Conservation (phyloP, 2,113 vertebrate genomes). For the Lagenorhynchus albirostris region DNA sequence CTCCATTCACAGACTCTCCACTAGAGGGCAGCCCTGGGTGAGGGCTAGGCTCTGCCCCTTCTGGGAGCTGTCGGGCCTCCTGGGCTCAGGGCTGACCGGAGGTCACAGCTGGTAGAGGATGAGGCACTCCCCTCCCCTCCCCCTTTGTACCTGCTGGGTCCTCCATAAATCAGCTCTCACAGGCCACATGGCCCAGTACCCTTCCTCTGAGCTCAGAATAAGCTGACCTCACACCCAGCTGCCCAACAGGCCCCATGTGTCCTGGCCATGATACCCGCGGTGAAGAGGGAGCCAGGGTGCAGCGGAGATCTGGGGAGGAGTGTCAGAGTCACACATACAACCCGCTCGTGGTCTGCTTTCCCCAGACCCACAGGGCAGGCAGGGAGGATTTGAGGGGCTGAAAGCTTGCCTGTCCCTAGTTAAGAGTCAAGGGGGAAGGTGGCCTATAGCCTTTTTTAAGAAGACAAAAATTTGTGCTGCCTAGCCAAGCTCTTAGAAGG, state of each 20-base stretch:
- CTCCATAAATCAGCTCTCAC: not conserved
- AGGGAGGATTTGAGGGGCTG: not conserved
- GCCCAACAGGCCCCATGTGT: not conserved
- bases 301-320: not conserved
- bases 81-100: not conserved
- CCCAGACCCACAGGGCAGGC: too few relatives aligned
- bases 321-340: not conserved
- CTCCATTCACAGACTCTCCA: constrained; percentile 5
- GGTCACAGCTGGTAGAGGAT: too few relatives aligned
- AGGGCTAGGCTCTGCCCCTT: not conserved
- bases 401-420: not conserved
- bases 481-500: not conserved
- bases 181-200: not conserved
- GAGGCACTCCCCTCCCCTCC: too few relatives aligned
- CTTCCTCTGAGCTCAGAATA: not conserved
- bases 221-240: not conserved
- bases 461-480: not conserved
- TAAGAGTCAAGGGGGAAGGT: not conserved
- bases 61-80: not conserved
- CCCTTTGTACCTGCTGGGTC: not conserved
- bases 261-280: rapidly evolving
- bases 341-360: not conserved
- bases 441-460: not conserved
- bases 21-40: constrained; percentile 58
- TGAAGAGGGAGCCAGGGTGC: not conserved